phyloP scores from a whole-genome alignment of 2,888 invertebrate species.

The Tolmerus cingulatus region DNA sequence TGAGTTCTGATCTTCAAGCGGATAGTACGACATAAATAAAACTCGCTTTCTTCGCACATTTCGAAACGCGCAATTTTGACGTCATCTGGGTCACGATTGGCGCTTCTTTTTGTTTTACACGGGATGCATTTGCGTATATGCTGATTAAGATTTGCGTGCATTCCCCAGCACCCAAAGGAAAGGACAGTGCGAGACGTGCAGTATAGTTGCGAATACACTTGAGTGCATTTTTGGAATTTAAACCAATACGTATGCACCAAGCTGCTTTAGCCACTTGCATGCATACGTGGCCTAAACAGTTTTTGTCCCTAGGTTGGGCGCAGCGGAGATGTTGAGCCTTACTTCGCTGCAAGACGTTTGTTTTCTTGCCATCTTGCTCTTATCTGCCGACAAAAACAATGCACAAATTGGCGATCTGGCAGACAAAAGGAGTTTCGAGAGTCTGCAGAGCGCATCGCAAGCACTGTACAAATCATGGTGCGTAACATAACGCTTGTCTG shows the following conservation, averaged over 20 bases:
- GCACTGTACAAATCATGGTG: neutral
- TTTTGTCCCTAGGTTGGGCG: neutral
- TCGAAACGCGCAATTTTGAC: neutral
- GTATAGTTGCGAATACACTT: neutral
- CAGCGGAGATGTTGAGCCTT: neutral
- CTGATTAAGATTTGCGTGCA: neutral
- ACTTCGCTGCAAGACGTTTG: neutral
- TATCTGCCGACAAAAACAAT: neutral
- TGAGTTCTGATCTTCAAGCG: neutral
- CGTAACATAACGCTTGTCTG: neutral
- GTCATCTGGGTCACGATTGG: neutral
- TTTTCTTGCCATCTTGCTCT: neutral
- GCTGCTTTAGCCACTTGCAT: neutral
- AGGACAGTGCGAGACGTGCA: neutral
- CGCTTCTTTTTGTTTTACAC: neutral
- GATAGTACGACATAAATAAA: neutral
- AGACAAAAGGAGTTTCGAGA: neutral
- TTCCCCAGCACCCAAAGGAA: neutral
- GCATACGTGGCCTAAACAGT: neutral
- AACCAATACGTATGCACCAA: neutral
- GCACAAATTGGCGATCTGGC: neutral
- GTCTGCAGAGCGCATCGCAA: neutral
- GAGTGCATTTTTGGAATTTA: neutral
- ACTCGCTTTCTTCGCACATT: neutral
- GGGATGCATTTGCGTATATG: neutral